A percentile compares a stretch with the other conserved stretches of the same genome.
Conservation (phyloP, 2,797 vertebrate genomes). For the Perdix hodgsoniae region DNA sequence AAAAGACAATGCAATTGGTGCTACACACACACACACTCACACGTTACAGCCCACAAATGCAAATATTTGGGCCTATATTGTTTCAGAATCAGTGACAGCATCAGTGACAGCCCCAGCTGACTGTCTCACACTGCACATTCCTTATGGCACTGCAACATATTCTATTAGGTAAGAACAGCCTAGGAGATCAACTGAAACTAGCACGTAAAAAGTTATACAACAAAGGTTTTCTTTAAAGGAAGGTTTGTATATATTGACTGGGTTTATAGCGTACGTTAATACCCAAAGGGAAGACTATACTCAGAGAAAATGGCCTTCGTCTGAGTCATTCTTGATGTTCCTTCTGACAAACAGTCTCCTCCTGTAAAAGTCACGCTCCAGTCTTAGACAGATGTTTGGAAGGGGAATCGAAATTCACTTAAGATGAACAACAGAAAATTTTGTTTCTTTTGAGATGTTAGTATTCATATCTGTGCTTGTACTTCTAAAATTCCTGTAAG, state of each 20-base stretch:
- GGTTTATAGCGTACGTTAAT: constrained; percentile 28
- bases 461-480: constrained; percentile 35
- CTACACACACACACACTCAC: constrained; percentile 63
- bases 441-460: constrained; percentile 47
- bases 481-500: constrained; percentile 55
- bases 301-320: constrained; percentile 17
- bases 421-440: constrained; percentile 59
- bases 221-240: constrained; percentile 10
- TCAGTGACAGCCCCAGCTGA: constrained; percentile 48
- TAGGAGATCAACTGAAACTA: constrained; percentile 60
- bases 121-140: constrained; percentile 69
- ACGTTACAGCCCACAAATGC: constrained; percentile 41
- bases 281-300: constrained; percentile 35
- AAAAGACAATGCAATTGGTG: constrained; percentile 79
- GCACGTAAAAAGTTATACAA: constrained; percentile 18
- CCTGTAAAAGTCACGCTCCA: constrained; percentile 27
- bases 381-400: constrained; percentile 39
- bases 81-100: constrained; percentile 42
- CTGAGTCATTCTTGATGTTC: constrained; percentile 35
- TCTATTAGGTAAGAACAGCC: constrained; percentile 21
- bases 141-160: constrained; percentile 37
- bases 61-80: constrained; percentile 18
- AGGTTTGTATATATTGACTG: constrained; percentile 37
- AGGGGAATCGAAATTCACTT: constrained; percentile 40
- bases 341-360: constrained; percentile 32